A percentile compares a stretch with the other conserved stretches of the same genome.
Conservation (phyloP, 2,113 vertebrate species). For the Gallinago paraguaiae region DNA sequence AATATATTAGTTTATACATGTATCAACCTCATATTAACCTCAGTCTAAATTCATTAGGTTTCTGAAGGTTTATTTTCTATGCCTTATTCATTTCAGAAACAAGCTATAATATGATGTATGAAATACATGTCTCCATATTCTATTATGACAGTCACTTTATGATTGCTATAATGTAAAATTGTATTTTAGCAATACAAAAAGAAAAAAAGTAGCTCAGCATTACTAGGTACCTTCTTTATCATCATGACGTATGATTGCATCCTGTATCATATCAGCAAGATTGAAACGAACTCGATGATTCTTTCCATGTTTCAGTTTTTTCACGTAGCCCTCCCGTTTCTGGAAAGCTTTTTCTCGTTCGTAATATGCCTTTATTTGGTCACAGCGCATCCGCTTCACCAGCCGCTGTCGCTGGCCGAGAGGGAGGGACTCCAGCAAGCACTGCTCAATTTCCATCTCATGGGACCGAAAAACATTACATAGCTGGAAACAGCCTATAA, state of each 20-base stretch:
- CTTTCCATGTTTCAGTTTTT: constrained; percentile 74
- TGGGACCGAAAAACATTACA: constrained; percentile 94
- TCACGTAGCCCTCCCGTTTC: constrained; percentile 77
- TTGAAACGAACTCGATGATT: constrained; percentile 80
- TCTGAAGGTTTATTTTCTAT: neutral
- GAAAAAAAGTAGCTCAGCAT: neutral
- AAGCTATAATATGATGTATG: neutral
- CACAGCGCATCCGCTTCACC: constrained; percentile 93
- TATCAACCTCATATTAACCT: neutral
- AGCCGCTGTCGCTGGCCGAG: constrained; percentile 92
- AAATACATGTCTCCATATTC: neutral
- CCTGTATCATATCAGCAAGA: constrained; percentile 81
- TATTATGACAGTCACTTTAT: neutral
- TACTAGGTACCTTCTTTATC: constrained; percentile 90
- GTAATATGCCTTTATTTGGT: constrained; percentile 92
- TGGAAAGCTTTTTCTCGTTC: constrained; percentile 87
- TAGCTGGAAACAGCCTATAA: constrained; percentile 96
- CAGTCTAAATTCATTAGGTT: neutral
- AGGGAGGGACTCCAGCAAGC: constrained; percentile 95
- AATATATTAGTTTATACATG: neutral
- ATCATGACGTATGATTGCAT: constrained; percentile 86
- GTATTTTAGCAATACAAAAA: neutral
- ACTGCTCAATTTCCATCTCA: constrained; percentile 99
- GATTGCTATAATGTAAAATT: neutral
- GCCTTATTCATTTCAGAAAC: neutral